Percentiles rank a stretch among this genome's conserved stretches.
Conservation (phyloP, 2,888 invertebrate species). For the Didymodactylos carnosus region DNA sequence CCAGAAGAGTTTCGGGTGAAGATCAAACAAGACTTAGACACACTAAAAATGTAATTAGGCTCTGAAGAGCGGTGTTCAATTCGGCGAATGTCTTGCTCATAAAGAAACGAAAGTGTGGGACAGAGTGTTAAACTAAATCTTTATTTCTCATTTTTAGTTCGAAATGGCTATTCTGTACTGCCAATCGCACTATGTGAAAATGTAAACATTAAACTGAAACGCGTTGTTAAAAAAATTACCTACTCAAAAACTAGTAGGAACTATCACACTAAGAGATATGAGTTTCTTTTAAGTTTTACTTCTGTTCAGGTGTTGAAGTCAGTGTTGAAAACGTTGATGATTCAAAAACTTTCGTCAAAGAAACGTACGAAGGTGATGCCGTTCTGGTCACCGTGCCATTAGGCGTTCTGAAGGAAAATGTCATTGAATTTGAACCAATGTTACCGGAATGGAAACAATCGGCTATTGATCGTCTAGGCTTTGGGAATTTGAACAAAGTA, state of each 20-base stretch:
- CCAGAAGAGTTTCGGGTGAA: no score
- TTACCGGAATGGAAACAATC: conserved; percentile 85
- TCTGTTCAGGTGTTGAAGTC: conserved; percentile 29
- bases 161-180: conserved; percentile 88
- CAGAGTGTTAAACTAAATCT: no score
- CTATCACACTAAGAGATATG: no score
- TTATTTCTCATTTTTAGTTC: no score
- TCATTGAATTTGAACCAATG: conserved; percentile 62
- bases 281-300: no score
- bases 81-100: no score
- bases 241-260: conserved; percentile 38
- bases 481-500: conserved; percentile 79
- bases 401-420: conserved; percentile 55
- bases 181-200: conserved; percentile 79
- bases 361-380: conserved; percentile 52
- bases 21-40: no score
- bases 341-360: conserved; percentile 12
- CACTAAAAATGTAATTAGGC: no score
- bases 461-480: conserved; percentile 79
- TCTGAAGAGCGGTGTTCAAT: no score
- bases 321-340: conserved; percentile 12
- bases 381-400: conserved; percentile 88
- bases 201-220: conserved; percentile 72
- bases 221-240: conserved; percentile 65
- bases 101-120: not conserved